Evolutionary conservation across 2,888 invertebrate species (phyloP).

Genomic region (Podabrus alpinus): DNA sequence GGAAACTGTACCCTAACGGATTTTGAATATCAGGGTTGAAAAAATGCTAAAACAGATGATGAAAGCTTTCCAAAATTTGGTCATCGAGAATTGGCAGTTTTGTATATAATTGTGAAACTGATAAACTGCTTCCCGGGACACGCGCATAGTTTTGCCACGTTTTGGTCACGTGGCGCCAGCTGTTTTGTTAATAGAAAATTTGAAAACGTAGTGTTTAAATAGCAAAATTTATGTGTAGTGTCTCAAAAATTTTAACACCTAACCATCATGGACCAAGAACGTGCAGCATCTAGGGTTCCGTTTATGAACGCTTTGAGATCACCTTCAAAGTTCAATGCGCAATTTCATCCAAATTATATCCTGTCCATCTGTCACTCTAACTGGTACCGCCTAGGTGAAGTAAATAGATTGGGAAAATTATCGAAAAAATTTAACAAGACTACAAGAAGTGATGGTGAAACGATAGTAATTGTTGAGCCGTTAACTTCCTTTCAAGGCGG

Average conservation of each 20-base stretch:
- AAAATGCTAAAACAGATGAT: too few species aligned
- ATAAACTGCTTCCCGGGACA: not conserved
- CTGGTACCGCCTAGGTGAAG: not conserved
- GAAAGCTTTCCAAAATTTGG: too few species aligned
- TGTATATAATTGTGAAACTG: not conserved
- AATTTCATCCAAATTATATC: not conserved
- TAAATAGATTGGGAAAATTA: too few species aligned
- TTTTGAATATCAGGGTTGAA: too few species aligned
- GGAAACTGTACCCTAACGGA: too few species aligned
- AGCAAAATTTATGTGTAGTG: too few species aligned
- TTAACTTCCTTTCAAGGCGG: not conserved
- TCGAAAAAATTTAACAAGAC: too few species aligned
- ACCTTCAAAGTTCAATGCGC: fast-evolving
- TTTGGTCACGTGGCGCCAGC: not conserved
- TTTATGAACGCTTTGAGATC: too few species aligned
- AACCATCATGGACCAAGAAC: too few species aligned
- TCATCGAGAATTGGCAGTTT: too few species aligned
- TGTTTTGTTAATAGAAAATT: not conserved
- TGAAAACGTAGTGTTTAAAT: not conserved
- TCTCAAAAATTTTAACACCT: too few species aligned
- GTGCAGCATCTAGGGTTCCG: too few species aligned
- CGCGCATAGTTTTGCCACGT: not conserved
- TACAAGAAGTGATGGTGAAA: not conserved
- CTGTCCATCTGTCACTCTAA: not conserved
- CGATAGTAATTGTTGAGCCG: not conserved